These are phyloP conservation scores for Peromyscus melanophrys DNA, from an alignment of 2,797 vertebrate genomes.

Conservation along the genomic window DNA sequence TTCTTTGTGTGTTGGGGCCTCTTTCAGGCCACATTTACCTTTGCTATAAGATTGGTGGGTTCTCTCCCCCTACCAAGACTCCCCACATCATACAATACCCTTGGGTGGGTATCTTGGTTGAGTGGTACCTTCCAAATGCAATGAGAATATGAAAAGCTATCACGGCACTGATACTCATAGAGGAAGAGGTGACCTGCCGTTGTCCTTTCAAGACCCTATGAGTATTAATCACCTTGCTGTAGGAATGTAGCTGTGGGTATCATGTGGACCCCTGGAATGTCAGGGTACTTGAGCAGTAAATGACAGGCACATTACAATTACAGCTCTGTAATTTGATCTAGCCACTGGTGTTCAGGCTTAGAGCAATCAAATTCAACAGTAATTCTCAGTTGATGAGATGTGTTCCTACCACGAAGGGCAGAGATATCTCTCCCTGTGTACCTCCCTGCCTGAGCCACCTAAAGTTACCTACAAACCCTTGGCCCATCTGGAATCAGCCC, in stretches of 20 bases:
- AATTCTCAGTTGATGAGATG: background rate
- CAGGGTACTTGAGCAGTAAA: background rate
- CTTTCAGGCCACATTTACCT: background rate
- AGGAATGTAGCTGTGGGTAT: background rate
- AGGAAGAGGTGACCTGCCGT: background rate
- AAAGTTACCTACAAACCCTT: background rate
- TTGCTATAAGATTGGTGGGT: background rate
- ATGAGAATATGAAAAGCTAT: background rate
- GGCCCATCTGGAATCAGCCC: background rate
- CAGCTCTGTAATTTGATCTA: background rate
- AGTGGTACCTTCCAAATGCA: background rate
- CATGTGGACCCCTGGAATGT: background rate
- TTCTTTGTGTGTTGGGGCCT: background rate
- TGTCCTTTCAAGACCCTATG: background rate
- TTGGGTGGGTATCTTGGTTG: background rate
- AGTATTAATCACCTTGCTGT: background rate
- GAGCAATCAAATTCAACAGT: background rate
- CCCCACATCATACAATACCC: background rate
- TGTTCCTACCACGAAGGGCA: background rate
- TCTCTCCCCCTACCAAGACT: background rate
- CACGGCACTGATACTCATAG: background rate
- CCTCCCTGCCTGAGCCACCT: background rate
- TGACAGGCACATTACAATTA: background rate
- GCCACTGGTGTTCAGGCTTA: background rate
- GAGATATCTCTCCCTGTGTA: background rate